phyloP scores from a whole-genome alignment of 2,797 vertebrate genomes.

The Coendou prehensilis region DNA sequence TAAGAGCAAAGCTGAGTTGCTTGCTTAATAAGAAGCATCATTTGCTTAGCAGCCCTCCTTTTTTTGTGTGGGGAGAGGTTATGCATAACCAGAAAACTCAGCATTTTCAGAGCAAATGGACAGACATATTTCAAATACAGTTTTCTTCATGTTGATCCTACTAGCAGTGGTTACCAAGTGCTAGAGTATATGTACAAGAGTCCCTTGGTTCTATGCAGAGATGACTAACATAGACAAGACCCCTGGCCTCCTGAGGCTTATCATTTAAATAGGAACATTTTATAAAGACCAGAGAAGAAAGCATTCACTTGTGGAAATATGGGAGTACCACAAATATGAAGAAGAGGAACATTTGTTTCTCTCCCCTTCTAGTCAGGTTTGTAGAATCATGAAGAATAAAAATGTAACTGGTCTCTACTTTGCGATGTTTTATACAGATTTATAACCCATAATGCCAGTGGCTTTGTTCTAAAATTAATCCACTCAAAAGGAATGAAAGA shows the following conservation, averaged over 20 bases:
- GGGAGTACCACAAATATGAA: not conserved
- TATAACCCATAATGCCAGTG: not conserved
- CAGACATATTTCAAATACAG: not conserved
- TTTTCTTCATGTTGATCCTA: not conserved
- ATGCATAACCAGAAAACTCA: not conserved
- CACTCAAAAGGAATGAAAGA: not conserved
- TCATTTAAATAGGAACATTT: not conserved
- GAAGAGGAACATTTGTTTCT: conserved; percentile 10
- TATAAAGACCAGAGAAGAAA: conserved; percentile 8
- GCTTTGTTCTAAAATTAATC: conserved; percentile 57
- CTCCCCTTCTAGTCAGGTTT: not conserved
- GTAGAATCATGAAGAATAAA: conserved; percentile 44
- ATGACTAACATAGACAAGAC: not conserved
- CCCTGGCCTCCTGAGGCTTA: not conserved
- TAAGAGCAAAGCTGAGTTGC: conserved; percentile 36
- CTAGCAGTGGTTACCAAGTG: conserved; percentile 13
- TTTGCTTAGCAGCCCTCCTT: not conserved
- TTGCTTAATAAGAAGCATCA: conserved; percentile 15
- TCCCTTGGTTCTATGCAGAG: conserved; percentile 10
- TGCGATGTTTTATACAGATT: not conserved
- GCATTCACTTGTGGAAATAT: not conserved
- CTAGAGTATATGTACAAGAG: not conserved
- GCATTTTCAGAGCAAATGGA: not conserved
- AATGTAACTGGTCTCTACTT: not conserved
- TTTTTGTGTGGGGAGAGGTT: not conserved